Conservation (phyloP, 2,888 invertebrate species). For the Lochmaea capreae region DNA sequence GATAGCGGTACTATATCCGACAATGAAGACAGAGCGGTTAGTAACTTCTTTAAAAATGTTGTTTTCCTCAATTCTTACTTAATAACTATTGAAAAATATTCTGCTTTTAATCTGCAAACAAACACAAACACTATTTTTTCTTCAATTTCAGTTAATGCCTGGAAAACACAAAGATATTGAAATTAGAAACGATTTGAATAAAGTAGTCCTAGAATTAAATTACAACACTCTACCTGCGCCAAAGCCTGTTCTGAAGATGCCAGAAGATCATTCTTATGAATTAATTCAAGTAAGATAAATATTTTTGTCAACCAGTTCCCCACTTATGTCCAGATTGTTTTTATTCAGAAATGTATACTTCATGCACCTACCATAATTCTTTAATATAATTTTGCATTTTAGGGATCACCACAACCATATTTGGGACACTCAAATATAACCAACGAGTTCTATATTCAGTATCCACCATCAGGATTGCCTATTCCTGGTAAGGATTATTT, state of each 20-base stretch:
- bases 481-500: conserved; percentile 61
- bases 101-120: neutral
- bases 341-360: too few relatives aligned
- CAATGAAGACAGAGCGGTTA: conserved; percentile 77
- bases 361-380: too few relatives aligned
- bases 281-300: conserved; percentile 60
- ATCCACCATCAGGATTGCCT: conserved; percentile 68
- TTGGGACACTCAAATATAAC: conserved; percentile 56
- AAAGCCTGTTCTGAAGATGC: conserved; percentile 64
- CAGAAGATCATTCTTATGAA: conserved; percentile 57
- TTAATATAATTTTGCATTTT: neutral
- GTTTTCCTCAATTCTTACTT: too few relatives aligned
- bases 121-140: conserved; percentile 22
- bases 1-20: conserved; percentile 90
- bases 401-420: conserved; percentile 28
- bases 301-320: neutral
- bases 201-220: conserved; percentile 62
- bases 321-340: too few relatives aligned
- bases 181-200: conserved; percentile 58
- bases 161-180: conserved; percentile 59
- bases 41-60: neutral
- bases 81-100: neutral
- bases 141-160: conserved; percentile 55
- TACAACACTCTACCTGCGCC: conserved; percentile 69
- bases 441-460: conserved; percentile 68